Evolutionary conservation across 2,113 vertebrate species (phyloP).

Genomic region (Caloenas nicobarica): DNA sequence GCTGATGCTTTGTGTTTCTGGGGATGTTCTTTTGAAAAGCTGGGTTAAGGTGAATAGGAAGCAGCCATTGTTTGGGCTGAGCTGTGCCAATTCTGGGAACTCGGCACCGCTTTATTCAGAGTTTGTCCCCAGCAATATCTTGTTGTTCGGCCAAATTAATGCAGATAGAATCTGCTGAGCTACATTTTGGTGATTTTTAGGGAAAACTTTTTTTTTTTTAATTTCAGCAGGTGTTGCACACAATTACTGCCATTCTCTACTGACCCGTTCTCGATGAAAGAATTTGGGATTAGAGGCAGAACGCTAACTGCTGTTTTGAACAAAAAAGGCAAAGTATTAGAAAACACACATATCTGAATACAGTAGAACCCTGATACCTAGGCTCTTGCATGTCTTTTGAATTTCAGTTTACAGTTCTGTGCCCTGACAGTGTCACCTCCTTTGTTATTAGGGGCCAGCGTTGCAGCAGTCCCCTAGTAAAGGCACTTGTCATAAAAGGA

Average conservation of each 20-base stretch:
- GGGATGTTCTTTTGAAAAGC: conserved; percentile 82
- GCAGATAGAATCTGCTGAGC: conserved; percentile 74
- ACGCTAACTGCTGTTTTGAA: conserved; percentile 28
- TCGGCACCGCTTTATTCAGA: conserved; percentile 67
- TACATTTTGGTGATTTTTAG: conserved; percentile 48
- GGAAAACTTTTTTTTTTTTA: conserved; percentile 11
- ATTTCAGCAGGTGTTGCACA: conserved; percentile 71
- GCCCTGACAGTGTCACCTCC: conserved; percentile 60
- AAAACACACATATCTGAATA: conserved; percentile 41
- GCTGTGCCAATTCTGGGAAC: conserved; percentile 74
- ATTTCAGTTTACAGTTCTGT: conserved; percentile 54
- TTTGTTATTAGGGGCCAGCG: conserved; percentile 67
- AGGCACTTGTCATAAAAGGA: conserved; percentile 70
- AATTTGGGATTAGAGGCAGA: conserved; percentile 57
- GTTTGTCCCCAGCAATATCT: conserved; percentile 72
- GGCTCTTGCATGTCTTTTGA: conserved; percentile 21
- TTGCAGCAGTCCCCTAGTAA: conserved; percentile 39
- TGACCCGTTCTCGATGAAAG: conserved; percentile 54
- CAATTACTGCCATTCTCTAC: conserved; percentile 35
- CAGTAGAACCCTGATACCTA: background rate
- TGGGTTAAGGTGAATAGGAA: conserved; percentile 80
- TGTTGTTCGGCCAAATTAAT: conserved; percentile 75
- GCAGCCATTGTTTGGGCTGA: conserved; percentile 81
- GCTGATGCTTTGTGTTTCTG: conserved; percentile 82
- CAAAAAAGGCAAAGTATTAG: conserved; percentile 36